These are phyloP conservation scores for Bettongia penicillata DNA, from an alignment of 2,113 vertebrate genomes.

Conservation along the genomic window DNA sequence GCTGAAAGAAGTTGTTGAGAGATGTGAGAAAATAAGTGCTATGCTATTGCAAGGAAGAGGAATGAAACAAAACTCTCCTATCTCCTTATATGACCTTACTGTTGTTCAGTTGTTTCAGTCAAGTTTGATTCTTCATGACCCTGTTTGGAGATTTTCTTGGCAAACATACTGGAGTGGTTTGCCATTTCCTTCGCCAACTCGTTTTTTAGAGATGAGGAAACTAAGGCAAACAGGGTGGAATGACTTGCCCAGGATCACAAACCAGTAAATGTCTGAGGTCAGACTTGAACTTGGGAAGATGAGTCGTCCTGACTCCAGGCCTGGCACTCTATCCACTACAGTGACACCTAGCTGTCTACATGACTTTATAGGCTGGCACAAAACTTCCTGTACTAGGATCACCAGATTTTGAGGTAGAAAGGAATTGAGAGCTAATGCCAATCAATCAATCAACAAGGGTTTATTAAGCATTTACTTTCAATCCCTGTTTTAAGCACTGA, in stretches of 20 bases:
- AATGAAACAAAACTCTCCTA: neutral
- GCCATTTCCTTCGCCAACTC: neutral
- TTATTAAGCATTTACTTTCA: neutral
- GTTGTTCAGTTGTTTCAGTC: neutral
- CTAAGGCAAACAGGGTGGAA: no score
- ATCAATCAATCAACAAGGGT: neutral
- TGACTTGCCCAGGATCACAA: no score
- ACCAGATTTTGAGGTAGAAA: neutral
- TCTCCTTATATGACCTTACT: neutral
- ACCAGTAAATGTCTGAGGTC: no score
- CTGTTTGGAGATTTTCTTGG: neutral
- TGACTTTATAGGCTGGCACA: neutral
- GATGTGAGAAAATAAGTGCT: no score
- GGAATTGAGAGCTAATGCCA: neutral
- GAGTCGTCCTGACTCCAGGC: no score
- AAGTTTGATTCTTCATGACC: neutral
- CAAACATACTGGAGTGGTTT: neutral
- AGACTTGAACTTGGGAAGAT: no score
- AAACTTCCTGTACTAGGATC: neutral
- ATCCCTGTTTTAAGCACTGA: neutral
- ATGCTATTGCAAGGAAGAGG: no score
- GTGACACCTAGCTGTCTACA: no score
- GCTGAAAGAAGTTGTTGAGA: no score
- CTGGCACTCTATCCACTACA: no score
- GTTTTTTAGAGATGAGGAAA: no score